Conservation (phyloP, 2,113 vertebrate species). For the Rhodinocichla rosea region DNA sequence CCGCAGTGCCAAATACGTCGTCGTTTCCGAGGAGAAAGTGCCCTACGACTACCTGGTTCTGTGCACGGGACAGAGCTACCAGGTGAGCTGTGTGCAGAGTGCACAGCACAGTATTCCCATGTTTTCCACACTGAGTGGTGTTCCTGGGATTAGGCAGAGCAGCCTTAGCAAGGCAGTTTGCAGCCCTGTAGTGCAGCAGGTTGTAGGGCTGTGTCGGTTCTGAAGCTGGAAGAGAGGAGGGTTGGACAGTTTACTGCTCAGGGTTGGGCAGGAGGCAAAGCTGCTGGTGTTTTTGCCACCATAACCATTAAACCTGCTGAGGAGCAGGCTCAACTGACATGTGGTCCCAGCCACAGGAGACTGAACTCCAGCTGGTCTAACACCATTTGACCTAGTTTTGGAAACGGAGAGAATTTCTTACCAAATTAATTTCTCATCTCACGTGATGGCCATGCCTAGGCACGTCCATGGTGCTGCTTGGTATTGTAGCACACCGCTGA, state of each 20-base stretch:
- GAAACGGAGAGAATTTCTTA: background rate
- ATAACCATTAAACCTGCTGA: background rate
- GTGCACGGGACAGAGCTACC: conserved; percentile 87
- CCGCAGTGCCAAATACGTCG: conserved; percentile 79
- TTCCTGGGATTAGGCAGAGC: background rate
- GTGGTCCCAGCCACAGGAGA: background rate
- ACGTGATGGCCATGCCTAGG: background rate
- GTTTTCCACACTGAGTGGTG: no score
- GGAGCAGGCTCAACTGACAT: background rate
- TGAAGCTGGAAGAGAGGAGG: background rate
- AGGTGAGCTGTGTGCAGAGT: conserved; percentile 69
- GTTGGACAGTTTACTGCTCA: background rate
- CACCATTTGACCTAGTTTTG: conserved; percentile 12
- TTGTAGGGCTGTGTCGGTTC: background rate
- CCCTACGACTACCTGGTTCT: conserved; percentile 89
- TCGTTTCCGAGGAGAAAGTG: conserved; percentile 75
- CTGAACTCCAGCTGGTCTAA: conserved; percentile 5
- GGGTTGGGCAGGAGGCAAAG: background rate
- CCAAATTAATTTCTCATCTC: conserved; percentile 23
- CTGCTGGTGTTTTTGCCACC: background rate
- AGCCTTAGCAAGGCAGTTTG: background rate
- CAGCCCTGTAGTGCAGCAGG: background rate
- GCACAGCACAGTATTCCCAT: fast-evolving
- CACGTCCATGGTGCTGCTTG: fast-evolving
- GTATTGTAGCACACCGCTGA: background rate